phyloP scores from a whole-genome alignment of 2,797 vertebrate genomes.

The Ibycter americanus region DNA sequence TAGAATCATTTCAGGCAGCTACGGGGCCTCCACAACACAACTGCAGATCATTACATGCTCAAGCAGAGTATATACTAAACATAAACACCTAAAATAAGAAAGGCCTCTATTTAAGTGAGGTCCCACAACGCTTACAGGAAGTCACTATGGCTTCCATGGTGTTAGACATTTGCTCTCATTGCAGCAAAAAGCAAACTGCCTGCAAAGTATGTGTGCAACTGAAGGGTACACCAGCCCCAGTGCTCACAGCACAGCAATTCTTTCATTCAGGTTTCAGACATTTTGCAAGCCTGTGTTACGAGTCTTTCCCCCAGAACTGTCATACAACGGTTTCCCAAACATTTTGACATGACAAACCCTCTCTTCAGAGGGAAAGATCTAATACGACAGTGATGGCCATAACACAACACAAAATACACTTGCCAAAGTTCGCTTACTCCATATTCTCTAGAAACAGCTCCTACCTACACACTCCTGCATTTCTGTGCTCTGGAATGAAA shows the following conservation, averaged over 20 bases:
- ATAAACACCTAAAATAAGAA: neutral
- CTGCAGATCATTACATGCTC: neutral
- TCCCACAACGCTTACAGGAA: neutral
- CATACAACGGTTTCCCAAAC: neutral
- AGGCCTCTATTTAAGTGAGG: neutral
- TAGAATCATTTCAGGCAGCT: neutral
- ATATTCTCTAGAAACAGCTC: neutral
- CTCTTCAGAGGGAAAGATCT: neutral
- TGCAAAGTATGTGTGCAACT: neutral
- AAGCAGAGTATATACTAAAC: neutral
- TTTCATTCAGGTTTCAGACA: neutral
- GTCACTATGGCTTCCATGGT: neutral
- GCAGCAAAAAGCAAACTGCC: neutral
- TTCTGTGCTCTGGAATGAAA: neutral
- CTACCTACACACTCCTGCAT: neutral
- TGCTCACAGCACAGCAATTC: neutral
- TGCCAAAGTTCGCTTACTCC: neutral
- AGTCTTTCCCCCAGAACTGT: neutral
- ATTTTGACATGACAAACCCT: neutral
- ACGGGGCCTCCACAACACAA: neutral
- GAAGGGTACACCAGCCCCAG: neutral
- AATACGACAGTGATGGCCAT: neutral
- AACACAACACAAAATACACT: neutral
- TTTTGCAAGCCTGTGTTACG: rapidly evolving
- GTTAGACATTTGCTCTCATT: neutral